A percentile compares a stretch with the other conserved stretches of the same genome.
Conservation (phyloP, 2,888 invertebrate species). For the Epistrophe eligans region DNA sequence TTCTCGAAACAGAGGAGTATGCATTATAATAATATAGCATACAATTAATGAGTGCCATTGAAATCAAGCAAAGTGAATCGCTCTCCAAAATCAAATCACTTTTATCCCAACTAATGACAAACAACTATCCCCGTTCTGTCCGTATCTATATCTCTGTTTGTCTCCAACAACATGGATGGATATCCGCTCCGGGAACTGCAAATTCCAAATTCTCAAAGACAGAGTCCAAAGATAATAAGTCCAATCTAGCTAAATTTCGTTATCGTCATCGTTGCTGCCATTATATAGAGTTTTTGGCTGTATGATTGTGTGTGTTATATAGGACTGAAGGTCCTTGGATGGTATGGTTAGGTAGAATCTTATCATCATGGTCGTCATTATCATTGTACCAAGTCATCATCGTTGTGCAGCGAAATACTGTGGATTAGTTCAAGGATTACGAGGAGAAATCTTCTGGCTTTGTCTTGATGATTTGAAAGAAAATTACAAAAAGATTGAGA, state of each 20-base stretch:
- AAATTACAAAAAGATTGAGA: constrained; percentile 67
- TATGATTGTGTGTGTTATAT: constrained; percentile 1
- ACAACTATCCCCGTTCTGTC: constrained; percentile 26
- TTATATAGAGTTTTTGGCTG: constrained; percentile 16
- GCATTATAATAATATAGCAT: background rate
- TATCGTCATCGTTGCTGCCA: constrained; percentile 65
- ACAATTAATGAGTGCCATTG: constrained; percentile 64
- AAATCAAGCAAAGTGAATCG: constrained; percentile 60
- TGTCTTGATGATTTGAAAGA: constrained; percentile 69
- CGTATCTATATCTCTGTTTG: constrained; percentile 41
- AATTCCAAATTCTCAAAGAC: constrained; percentile 44
- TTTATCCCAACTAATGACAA: constrained; percentile 34
- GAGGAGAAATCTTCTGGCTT: constrained; percentile 55
- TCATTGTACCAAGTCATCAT: constrained; percentile 47
- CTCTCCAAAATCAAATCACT: constrained; percentile 58
- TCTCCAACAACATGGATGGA: constrained; percentile 10
- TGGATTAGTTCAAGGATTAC: constrained; percentile 72
- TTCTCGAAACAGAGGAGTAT: constrained; percentile 30
- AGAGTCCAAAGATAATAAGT: constrained; percentile 66
- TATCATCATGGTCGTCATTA: constrained; percentile 45
- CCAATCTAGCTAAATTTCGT: constrained; percentile 73
- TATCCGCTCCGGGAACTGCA: constrained; percentile 47
- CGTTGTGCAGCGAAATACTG: constrained; percentile 52
- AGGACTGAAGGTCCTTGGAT: constrained; percentile 34
- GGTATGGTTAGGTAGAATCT: constrained; percentile 24